phyloP scores from a whole-genome alignment of 2,113 vertebrate species.

The Saccopteryx leptura region DNA sequence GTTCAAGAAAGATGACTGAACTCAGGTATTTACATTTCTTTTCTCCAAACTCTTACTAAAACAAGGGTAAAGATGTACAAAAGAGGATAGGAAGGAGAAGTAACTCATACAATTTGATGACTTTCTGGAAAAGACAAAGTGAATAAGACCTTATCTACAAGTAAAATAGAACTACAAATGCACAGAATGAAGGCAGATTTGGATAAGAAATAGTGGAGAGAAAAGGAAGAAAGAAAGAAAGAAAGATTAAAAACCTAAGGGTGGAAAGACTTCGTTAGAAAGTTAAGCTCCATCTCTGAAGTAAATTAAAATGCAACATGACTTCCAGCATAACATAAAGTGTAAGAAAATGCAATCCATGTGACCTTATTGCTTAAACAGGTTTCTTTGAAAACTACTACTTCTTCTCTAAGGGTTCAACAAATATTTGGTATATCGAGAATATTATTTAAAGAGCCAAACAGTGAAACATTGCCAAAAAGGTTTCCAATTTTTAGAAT shows the following conservation, averaged over 20 bases:
- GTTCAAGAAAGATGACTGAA: neutral
- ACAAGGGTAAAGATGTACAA: neutral
- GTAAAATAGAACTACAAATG: slow-evolving; percentile 1
- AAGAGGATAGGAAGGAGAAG: neutral
- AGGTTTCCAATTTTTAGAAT: slow-evolving; percentile 33
- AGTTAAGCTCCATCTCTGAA: neutral
- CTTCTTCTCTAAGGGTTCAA: neutral
- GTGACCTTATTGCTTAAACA: neutral
- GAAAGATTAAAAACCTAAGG: neutral
- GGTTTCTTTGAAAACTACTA: neutral
- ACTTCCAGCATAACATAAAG: neutral
- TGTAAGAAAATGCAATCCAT: neutral
- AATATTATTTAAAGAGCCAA: slow-evolving; percentile 21
- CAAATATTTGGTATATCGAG: neutral
- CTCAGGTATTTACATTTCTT: neutral
- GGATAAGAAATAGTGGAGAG: neutral
- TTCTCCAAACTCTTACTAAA: slow-evolving; percentile 8
- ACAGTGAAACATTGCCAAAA: slow-evolving; percentile 32
- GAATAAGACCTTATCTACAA: slow-evolving; percentile 9
- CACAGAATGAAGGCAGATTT: slow-evolving; percentile 7
- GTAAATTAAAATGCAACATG: neutral
- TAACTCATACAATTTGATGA: neutral
- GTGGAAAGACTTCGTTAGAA: neutral
- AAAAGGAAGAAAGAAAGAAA: neutral
- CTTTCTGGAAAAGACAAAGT: slow-evolving; percentile 33